Percentiles rank a stretch among this genome's conserved stretches.
Evolutionary conservation across 1,140 invertebrate species (phyloP).

Genomic region (Euura lappo): DNA sequence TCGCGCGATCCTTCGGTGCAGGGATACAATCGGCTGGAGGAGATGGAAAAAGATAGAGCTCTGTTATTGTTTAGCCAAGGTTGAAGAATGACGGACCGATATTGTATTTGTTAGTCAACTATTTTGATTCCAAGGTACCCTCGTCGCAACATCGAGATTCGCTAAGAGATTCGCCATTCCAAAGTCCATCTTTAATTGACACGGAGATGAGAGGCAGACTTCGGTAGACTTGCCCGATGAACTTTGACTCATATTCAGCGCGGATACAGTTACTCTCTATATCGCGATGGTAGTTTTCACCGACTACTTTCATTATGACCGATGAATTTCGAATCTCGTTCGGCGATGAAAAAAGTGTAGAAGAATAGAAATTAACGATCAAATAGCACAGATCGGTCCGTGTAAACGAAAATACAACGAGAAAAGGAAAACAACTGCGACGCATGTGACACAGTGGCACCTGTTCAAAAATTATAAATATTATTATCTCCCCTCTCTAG

Average conservation of each 20-base stretch:
- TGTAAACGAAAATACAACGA: neutral
- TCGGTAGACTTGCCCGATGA: neutral
- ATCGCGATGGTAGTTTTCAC: no score
- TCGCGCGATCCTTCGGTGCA: no score
- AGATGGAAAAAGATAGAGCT: no score
- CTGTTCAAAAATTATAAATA: slow-evolving; percentile 22
- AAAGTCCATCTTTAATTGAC: neutral
- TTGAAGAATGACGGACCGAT: no score
- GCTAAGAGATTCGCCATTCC: neutral
- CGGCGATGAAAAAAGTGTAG: neutral
- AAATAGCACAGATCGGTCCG: neutral
- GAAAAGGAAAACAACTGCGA: neutral
- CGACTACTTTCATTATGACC: no score
- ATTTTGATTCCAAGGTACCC: no score
- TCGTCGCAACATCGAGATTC: neutral
- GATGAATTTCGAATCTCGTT: neutral
- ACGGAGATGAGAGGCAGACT: neutral
- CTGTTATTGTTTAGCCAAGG: no score
- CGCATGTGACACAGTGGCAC: slow-evolving; percentile 27
- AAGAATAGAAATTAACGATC: no score
- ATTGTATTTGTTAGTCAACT: no score
- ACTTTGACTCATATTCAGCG: slow-evolving; percentile 7
- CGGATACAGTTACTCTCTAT: neutral
- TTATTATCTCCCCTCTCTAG: neutral
- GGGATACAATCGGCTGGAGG: no score